Percentiles rank a stretch among this genome's conserved stretches.
phyloP scores from a whole-genome alignment of 2,797 vertebrate genomes.

The Labroides dimidiatus region DNA sequence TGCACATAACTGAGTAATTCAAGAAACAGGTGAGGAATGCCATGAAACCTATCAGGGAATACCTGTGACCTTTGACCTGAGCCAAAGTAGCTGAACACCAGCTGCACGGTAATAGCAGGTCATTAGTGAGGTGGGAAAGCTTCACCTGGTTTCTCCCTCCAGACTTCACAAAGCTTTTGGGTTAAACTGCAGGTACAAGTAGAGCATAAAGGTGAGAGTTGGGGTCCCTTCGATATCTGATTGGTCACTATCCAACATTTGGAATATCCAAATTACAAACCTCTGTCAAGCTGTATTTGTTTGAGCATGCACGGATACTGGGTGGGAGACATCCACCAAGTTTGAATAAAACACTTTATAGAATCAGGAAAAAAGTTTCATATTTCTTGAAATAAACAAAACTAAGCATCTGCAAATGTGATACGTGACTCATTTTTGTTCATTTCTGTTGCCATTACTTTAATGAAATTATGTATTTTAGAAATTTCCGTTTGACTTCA shows the following conservation, averaged over 20 bases:
- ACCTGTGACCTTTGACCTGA: slow-evolving; percentile 48
- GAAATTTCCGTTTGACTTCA: background rate
- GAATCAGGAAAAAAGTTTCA: background rate
- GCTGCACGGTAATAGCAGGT: slow-evolving; percentile 58
- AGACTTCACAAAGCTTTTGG: slow-evolving; percentile 9
- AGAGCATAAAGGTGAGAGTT: slow-evolving; percentile 10
- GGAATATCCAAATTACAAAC: background rate
- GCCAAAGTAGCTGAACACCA: slow-evolving; percentile 43
- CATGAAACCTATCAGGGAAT: slow-evolving; percentile 23
- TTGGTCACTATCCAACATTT: background rate
- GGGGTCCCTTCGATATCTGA: background rate
- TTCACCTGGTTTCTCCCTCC: slow-evolving; percentile 74
- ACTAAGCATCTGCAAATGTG: slow-evolving; percentile 19
- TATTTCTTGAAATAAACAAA: slow-evolving; percentile 37
- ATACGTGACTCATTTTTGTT: slow-evolving; percentile 29
- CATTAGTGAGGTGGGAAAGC: slow-evolving; percentile 51
- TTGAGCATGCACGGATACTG: background rate
- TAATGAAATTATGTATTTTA: slow-evolving; percentile 25
- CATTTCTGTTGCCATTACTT: slow-evolving; percentile 15
- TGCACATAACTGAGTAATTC: background rate
- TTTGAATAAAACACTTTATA: slow-evolving; percentile 5
- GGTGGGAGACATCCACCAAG: background rate
- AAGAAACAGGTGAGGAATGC: slow-evolving; percentile 33
- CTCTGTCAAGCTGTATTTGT: background rate
- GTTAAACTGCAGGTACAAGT: slow-evolving; percentile 5